A percentile compares a stretch with the other conserved stretches of the same genome.
phyloP scores from a whole-genome alignment of 2,888 invertebrate genomes.

The Meghimatium bilineatum region DNA sequence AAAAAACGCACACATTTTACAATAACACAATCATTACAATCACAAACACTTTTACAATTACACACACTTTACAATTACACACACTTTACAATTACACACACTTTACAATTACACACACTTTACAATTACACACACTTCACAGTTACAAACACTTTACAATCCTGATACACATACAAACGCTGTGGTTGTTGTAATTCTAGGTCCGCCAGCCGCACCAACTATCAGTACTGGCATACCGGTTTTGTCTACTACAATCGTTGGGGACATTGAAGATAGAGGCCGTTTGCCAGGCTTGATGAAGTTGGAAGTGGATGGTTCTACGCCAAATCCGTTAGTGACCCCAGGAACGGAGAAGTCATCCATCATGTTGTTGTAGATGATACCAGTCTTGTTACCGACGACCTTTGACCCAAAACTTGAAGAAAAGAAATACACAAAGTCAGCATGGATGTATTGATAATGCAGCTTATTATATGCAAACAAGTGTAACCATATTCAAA shows the following conservation, averaged over 20 bases:
- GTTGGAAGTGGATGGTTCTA: constrained; percentile 87
- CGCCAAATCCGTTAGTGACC: constrained; percentile 73
- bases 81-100: too few relatives aligned
- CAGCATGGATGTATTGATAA: too few relatives aligned
- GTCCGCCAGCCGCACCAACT: constrained; percentile 92
- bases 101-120: too few relatives aligned
- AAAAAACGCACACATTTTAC: too few relatives aligned
- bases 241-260: constrained; percentile 83
- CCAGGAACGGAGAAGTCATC: constrained; percentile 89
- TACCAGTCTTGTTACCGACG: constrained; percentile 80
- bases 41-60: too few relatives aligned
- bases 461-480: too few relatives aligned
- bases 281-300: constrained; percentile 88
- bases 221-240: constrained; percentile 83
- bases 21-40: too few relatives aligned
- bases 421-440: neutral
- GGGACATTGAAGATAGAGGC: constrained; percentile 94
- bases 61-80: too few relatives aligned
- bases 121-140: too few relatives aligned
- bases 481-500: too few relatives aligned
- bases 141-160: too few relatives aligned
- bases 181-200: constrained; percentile 90
- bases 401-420: constrained; percentile 88
- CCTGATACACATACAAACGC: constrained; percentile 67
- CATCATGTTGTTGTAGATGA: constrained; percentile 93